phyloP scores from a whole-genome alignment of 1,140 invertebrate genomes.

The Drosophila lacertosa region DNA sequence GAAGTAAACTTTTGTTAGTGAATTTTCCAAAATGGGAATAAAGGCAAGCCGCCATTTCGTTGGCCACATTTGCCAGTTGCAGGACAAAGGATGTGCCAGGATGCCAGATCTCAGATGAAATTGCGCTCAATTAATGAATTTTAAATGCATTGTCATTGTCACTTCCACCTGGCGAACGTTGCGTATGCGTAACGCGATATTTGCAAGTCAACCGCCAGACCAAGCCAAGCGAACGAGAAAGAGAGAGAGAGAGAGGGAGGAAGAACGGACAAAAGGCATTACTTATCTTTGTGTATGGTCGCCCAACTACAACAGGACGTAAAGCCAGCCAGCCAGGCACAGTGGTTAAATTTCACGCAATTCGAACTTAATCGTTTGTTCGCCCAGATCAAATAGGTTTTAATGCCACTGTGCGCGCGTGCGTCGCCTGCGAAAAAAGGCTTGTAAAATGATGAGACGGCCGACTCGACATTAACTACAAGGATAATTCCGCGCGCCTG shows the following conservation, averaged over 20 bases:
- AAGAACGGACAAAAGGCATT: slow-evolving; percentile 35
- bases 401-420: slow-evolving; percentile 57
- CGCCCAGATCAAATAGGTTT: not conserved
- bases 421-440: slow-evolving; percentile 53
- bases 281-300: slow-evolving; percentile 55
- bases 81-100: slow-evolving; percentile 9
- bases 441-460: slow-evolving; percentile 36
- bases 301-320: slow-evolving; percentile 34
- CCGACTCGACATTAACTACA: slow-evolving; percentile 71
- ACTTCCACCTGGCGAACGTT: slow-evolving; percentile 43
- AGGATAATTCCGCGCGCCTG: slow-evolving; percentile 65
- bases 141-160: slow-evolving; percentile 77
- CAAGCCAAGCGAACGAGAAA: slow-evolving; percentile 29
- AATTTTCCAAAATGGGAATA: slow-evolving; percentile 22
- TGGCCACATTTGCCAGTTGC: slow-evolving; percentile 38
- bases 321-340: slow-evolving; percentile 32
- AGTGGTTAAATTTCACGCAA: slow-evolving; percentile 16
- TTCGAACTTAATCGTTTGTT: slow-evolving; percentile 8
- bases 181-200: slow-evolving; percentile 72
- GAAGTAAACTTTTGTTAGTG: slow-evolving; percentile 57
- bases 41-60: slow-evolving; percentile 25
- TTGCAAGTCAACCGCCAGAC: slow-evolving; percentile 67
- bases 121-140: slow-evolving; percentile 80
- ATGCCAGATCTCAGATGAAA: slow-evolving; percentile 39
- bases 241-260: not conserved